Conservation (phyloP, 2,797 vertebrate species). For the Clarias platycephalus region DNA sequence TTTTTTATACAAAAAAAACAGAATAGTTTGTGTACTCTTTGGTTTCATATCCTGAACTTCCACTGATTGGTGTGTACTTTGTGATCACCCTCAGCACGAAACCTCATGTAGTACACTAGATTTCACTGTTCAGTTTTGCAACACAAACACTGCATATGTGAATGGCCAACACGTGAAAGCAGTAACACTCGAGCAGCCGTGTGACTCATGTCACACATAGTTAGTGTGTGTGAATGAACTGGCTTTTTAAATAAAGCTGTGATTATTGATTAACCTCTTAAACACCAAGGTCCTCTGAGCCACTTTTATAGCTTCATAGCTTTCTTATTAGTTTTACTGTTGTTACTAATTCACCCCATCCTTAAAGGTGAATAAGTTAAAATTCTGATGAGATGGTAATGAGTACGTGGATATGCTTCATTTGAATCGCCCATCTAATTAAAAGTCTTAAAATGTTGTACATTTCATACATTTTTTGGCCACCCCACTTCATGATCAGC, state of each 20-base stretch:
- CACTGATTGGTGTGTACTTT: not conserved
- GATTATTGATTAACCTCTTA: not conserved
- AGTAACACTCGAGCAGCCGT: not conserved
- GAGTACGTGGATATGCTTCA: not conserved
- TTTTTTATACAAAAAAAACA: not conserved
- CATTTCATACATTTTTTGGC: not conserved
- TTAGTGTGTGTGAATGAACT: not conserved
- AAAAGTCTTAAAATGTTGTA: not conserved
- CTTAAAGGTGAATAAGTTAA: not conserved
- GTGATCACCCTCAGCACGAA: not conserved
- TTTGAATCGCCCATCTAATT: not conserved
- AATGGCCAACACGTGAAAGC: conserved; percentile 19
- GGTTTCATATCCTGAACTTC: not conserved
- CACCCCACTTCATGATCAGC: not conserved
- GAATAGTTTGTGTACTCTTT: not conserved
- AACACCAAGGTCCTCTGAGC: not conserved
- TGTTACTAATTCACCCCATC: not conserved
- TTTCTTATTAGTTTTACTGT: not conserved
- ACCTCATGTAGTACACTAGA: conserved; percentile 9
- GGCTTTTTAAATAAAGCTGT: not conserved
- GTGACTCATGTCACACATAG: conserved; percentile 13
- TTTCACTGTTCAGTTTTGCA: conserved; percentile 13
- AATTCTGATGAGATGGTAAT: not conserved
- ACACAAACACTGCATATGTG: conserved; percentile 9
- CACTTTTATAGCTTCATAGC: not conserved